A percentile compares a stretch with the other conserved stretches of the same genome.
Conservation (phyloP, 37 sponge, comb jelly and placozoan species). For the Halichondria panicea region DNA sequence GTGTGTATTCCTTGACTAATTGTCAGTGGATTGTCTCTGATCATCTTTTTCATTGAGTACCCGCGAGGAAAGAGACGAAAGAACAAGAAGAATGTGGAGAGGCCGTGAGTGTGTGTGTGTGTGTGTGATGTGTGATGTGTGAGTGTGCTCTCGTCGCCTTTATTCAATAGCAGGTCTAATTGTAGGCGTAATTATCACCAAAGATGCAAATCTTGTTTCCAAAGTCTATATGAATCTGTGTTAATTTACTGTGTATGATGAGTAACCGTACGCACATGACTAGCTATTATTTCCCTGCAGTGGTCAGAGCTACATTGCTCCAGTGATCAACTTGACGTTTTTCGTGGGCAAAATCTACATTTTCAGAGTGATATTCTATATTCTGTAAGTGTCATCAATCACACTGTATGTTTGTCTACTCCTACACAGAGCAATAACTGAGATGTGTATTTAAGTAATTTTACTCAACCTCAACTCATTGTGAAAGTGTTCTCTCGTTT, state of each 20-base stretch:
- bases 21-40: constrained; percentile 41
- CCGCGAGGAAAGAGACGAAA: constrained; percentile 60
- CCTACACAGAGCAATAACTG: too few relatives aligned
- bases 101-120: constrained; percentile 51
- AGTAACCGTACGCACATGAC: neutral
- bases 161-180: too few relatives aligned
- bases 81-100: constrained; percentile 41
- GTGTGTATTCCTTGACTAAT: constrained; percentile 19
- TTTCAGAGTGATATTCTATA: constrained; percentile 55
- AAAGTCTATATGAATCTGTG: too few relatives aligned
- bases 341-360: constrained; percentile 65
- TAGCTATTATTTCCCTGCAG: constrained; percentile 11
- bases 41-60: constrained; percentile 73
- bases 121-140: neutral
- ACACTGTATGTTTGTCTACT: too few relatives aligned
- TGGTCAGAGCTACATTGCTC: constrained; percentile 70
- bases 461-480: too few relatives aligned
- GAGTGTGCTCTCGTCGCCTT: too few relatives aligned
- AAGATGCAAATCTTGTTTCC: too few relatives aligned
- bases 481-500: too few relatives aligned
- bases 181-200: too few relatives aligned
- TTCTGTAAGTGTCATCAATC: constrained; percentile 73
- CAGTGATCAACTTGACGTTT: constrained; percentile 39
- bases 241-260: neutral
- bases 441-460: too few relatives aligned